Conservation (phyloP, 2,888 invertebrate genomes). For the Blastobasis adustella region DNA sequence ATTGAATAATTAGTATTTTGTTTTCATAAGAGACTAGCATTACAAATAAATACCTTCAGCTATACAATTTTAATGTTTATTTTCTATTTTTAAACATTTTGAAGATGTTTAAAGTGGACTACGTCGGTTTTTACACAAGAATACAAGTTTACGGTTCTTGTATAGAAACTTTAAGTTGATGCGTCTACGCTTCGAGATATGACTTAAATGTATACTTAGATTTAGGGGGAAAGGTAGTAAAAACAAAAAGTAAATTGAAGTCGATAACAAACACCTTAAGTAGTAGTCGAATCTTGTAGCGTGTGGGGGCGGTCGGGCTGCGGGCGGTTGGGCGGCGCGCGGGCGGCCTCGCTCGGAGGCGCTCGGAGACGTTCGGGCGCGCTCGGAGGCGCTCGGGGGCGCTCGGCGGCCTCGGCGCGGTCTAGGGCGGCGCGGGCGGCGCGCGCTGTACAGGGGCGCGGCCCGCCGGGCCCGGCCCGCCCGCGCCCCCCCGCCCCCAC, state of each 20-base stretch:
- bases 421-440: constrained; percentile 31
- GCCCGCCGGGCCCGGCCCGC: not conserved
- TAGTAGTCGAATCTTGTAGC: constrained; percentile 71
- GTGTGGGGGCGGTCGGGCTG: constrained; percentile 29
- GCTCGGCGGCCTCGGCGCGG: constrained; percentile 14
- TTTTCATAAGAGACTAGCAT: constrained; percentile 75
- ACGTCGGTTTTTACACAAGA: constrained; percentile 62
- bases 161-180: constrained; percentile 53
- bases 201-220: constrained; percentile 72
- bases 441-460: constrained; percentile 11
- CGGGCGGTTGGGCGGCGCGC: constrained; percentile 25
- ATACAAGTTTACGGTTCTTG: constrained; percentile 45
- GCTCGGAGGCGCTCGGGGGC: constrained; percentile 20
- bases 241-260: constrained; percentile 69
- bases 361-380: constrained; percentile 16
- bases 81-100: constrained; percentile 70
- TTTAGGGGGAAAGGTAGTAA: constrained; percentile 70
- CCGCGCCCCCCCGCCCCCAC: constrained; percentile 28
- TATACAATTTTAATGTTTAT: constrained; percentile 72
- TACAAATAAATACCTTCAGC: constrained; percentile 75
- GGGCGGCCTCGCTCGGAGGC: constrained; percentile 19
- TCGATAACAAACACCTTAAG: constrained; percentile 75
- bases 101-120: constrained; percentile 71
- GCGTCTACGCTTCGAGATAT: constrained; percentile 72
- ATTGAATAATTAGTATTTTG: constrained; percentile 75